Percentiles rank a stretch among this genome's conserved stretches.
Conservation (phyloP, 92 coral and sea anemone species). For the Porites rus region DNA sequence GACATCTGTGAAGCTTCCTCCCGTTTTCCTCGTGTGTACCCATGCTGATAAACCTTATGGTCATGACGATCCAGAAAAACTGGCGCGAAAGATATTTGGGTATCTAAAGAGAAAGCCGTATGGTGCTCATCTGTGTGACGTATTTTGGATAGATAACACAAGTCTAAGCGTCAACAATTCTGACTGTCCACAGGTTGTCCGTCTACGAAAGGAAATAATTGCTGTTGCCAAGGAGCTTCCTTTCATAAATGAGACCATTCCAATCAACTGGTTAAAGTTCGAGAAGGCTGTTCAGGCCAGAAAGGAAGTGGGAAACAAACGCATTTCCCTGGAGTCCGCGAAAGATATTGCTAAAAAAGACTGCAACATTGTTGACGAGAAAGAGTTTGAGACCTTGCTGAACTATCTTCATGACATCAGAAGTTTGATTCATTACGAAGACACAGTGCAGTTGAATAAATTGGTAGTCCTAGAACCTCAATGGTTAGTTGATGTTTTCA, state of each 20-base stretch:
- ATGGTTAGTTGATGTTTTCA: too few species aligned
- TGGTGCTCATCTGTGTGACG: constrained; percentile 1
- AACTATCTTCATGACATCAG: not conserved
- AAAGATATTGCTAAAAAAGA: constrained; percentile 26
- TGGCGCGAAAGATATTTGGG: constrained; percentile 34
- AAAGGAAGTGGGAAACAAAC: constrained; percentile 11
- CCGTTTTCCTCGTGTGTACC: not conserved
- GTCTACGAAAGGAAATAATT: constrained; percentile 18
- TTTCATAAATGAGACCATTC: not conserved
- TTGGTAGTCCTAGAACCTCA: too few species aligned
- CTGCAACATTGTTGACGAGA: constrained; percentile 1
- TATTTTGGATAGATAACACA: constrained; percentile 52
- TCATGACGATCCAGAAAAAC: constrained; percentile 5
- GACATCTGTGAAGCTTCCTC: constrained; percentile 22
- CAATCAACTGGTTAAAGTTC: too few species aligned
- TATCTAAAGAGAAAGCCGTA: not conserved
- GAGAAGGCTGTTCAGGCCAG: not conserved
- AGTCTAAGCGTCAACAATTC: not conserved
- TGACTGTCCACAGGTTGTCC: constrained; percentile 5
- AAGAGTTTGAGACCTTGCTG: constrained; percentile 9
- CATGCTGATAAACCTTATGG: not conserved
- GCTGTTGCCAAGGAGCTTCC: not conserved
- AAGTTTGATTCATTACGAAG: constrained; percentile 15
- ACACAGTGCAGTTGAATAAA: not conserved
- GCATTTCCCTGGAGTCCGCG: not conserved